phyloP scores from a whole-genome alignment of 2,888 invertebrate species.

The Euclidia mi region DNA sequence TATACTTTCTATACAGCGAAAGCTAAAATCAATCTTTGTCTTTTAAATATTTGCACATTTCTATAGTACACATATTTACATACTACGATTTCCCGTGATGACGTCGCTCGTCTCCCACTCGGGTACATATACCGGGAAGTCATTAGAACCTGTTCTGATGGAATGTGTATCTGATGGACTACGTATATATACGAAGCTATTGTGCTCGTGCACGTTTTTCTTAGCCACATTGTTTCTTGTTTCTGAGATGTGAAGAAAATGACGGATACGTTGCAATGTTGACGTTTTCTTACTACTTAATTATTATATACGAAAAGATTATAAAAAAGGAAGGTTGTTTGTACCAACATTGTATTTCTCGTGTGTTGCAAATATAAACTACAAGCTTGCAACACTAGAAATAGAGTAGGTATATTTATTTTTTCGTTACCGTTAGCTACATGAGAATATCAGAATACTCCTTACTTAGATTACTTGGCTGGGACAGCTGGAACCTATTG shows the following conservation, averaged over 20 bases:
- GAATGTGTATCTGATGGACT: conserved; percentile 47
- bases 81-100: conserved; percentile 32
- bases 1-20: too few relatives aligned
- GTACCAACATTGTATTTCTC: too few relatives aligned
- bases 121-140: conserved; percentile 48
- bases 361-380: too few relatives aligned
- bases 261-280: neutral
- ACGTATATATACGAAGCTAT: conserved; percentile 25
- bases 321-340: too few relatives aligned
- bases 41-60: conserved; percentile 19
- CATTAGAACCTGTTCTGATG: conserved; percentile 53
- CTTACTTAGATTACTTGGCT: too few relatives aligned
- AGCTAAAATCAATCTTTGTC: too few relatives aligned
- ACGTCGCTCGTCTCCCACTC: conserved; percentile 12
- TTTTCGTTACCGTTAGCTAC: too few relatives aligned
- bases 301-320: too few relatives aligned
- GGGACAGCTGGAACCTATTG: too few relatives aligned
- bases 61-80: conserved; percentile 9
- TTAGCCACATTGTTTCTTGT: conserved; percentile 33
- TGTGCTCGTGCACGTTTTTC: conserved; percentile 41
- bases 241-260: conserved; percentile 29
- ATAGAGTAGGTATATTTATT: too few relatives aligned
- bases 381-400: too few relatives aligned
- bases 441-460: too few relatives aligned
- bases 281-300: neutral